A percentile compares a stretch with the other conserved stretches of the same genome.
Evolutionary conservation across 2,888 invertebrate species (phyloP).

Genomic region (Ophioninae sp.): DNA sequence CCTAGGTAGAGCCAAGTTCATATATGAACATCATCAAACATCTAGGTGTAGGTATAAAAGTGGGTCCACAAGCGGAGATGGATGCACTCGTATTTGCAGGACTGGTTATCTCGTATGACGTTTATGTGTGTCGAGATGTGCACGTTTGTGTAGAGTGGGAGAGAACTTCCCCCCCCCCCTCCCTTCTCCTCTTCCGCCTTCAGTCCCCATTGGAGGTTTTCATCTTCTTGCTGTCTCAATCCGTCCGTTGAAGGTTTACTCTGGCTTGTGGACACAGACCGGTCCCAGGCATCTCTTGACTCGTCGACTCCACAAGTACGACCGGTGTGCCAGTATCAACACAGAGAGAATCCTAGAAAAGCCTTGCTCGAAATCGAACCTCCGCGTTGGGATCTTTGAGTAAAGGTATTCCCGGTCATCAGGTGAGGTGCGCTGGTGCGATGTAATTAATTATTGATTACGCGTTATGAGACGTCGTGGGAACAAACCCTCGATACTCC

Average conservation of each 20-base stretch:
- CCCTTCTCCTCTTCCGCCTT: too few species aligned
- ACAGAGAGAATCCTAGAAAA: slow-evolving; percentile 13
- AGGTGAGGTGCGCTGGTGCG: slow-evolving; percentile 11
- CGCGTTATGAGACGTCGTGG: slow-evolving; percentile 73
- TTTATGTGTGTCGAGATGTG: slow-evolving; percentile 11
- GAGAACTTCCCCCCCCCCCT: background rate
- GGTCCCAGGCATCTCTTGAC: slow-evolving; percentile 21
- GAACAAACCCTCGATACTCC: slow-evolving; percentile 64
- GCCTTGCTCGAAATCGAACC: slow-evolving; percentile 19
- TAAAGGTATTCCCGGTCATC: background rate
- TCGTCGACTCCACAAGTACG: slow-evolving; percentile 31
- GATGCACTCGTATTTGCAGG: slow-evolving; percentile 53
- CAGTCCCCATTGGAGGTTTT: slow-evolving; percentile 37
- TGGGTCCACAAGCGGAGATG: slow-evolving; percentile 19
- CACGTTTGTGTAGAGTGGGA: slow-evolving; percentile 39
- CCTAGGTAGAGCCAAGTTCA: slow-evolving; percentile 24
- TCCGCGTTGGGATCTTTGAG: background rate
- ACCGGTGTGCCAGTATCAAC: slow-evolving; percentile 14
- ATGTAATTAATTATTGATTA: slow-evolving; percentile 74
- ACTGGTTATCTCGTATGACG: slow-evolving; percentile 55
- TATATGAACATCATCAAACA: background rate
- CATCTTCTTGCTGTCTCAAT: slow-evolving; percentile 48
- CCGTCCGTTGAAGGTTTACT: slow-evolving; percentile 45
- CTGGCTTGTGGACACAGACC: slow-evolving; percentile 31
- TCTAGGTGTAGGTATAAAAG: background rate